Base-by-base conservation (phyloP, 2,113 vertebrate species). In the Zapus hudsonius region DNA sequence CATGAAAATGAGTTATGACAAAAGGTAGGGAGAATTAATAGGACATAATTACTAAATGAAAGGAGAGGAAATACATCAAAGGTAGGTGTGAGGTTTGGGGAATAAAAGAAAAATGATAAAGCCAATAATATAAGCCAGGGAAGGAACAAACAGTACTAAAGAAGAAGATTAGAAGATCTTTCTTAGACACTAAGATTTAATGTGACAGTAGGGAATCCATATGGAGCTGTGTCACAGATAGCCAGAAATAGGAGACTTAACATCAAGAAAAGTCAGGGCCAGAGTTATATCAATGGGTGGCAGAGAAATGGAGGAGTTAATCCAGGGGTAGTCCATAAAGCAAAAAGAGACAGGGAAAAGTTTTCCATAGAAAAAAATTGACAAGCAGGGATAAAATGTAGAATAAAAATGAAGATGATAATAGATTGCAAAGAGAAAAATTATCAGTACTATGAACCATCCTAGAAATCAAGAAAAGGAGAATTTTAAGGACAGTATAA, bases 131-230 rank as follows among this genome's bases (percentile, higher is more conserved):
- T 52, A 93, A 73, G 31, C 25, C 81, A 76, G 9, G 16, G 73
- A 78, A 82, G 73, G 69, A 74, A 63, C 8, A 95, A 87, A 89
- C 8, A 64, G 2, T 23, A 69, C 40, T 72, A 20, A 69, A 82
- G 44, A 84, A 93, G 88, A 82, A 13, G 25, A 0, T 36, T 87
- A 80, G 47, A 87, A 80, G 47, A 87, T 87, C 40, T 89, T 31
- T 75, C 36, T 81, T 86, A 36, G 52, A 92, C 29, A 87, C 17
- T 20, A 90, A 64, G 92, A 90, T 81, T 88, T 76, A 93, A 80
- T 72, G 23, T 91, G 61, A 72, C 19, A 75, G 85, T 44, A 42
- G n/a, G n/a, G n/a, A 84, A 31, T 86, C 64, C 33, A 91, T 61
- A 88, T 23, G 55, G 44, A 86, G 44, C 61, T 27, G 4, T 66